Percentiles rank a stretch among this genome's conserved stretches.
phyloP scores from a whole-genome alignment of 92 coral and sea anemone species.

The Isaurus tuberculatus region DNA sequence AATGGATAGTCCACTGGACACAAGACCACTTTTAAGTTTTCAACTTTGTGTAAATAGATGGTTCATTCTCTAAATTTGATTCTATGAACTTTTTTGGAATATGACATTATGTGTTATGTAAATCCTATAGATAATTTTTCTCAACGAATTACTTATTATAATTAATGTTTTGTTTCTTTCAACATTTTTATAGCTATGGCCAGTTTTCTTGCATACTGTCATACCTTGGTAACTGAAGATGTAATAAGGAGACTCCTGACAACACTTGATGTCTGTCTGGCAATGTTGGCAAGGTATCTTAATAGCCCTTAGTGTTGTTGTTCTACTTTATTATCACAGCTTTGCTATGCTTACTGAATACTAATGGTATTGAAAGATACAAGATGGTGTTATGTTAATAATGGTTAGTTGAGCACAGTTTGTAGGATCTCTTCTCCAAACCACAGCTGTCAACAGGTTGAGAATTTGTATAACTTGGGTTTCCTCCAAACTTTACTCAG shows the following conservation, averaged over 20 bases:
- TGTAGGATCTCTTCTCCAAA: too few species aligned
- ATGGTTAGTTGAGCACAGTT: too few species aligned
- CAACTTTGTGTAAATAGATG: background rate
- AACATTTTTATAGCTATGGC: too few species aligned
- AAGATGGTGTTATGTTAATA: background rate
- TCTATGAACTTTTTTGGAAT: background rate
- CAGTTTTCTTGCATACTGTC: slow-evolving; percentile 84
- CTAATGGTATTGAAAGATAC: background rate
- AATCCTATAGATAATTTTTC: too few species aligned
- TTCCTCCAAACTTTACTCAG: too few species aligned
- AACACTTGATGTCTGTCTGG: slow-evolving; percentile 88
- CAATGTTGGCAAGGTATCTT: slow-evolving; percentile 89
- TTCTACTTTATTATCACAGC: background rate
- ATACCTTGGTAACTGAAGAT: slow-evolving; percentile 88
- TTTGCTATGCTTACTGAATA: background rate
- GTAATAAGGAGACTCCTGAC: slow-evolving; percentile 80
- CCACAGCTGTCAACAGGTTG: too few species aligned
- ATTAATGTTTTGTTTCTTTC: too few species aligned
- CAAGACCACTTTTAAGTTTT: too few species aligned
- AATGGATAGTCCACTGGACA: too few species aligned
- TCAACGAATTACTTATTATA: too few species aligned
- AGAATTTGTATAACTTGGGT: too few species aligned
- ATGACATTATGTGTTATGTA: background rate
- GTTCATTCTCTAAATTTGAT: background rate
- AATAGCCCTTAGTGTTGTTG: background rate